Evolutionary conservation across 2,113 vertebrate species (phyloP), one percentile per base, ranked within the genome.

Genomic region (Gasterosteus nipponicus): DNA sequence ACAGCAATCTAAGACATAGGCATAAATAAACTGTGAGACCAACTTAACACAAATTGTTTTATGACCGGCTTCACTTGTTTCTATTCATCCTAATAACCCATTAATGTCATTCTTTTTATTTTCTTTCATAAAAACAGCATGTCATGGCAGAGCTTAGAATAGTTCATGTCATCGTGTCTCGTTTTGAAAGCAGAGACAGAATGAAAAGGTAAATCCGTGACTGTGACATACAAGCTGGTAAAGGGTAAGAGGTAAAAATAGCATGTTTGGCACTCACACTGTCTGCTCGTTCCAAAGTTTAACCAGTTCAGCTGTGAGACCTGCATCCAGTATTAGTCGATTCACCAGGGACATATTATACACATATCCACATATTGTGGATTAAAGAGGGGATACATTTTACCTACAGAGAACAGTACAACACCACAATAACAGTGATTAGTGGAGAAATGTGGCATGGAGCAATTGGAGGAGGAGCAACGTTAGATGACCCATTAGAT

Each of bases 301-400:
- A 47, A 92, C 96, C 82, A 99, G 96, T 41, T 98, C 96, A 86
- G 92, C 91, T 59, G 98, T 98, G 89, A 99, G 93, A 70, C 96
- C 96, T 33, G 98, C 98, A 88, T 99, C 98, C 85, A 99, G 87
- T 73, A 99, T 93, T 82, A 97, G 87, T 86, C 97, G 94, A 69
- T 96, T 94, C 84, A 99, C 90, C 81, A 99, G 93, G 80, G 96
- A 96, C 18, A 89, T 91, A 69, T 98, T 97, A 91, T n/a, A n/a
- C n/a, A n/a, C n/a, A n/a, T n/a, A n/a, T n/a, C n/a, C n/a, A n/a
- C n/a, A n/a, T n/a, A n/a, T n/a, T 99, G 61, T 41, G 64, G 85
- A 87, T 81, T 11, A 77, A 59, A 86, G 79, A 81, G 41, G 58
- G 80, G 58, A 73, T 73, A 22, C n/a, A 66, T 58, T 87, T 46